These are phyloP conservation scores for Carterocephalus palaemon DNA, from an alignment of 2,888 invertebrate genomes.

Conservation along the genomic window DNA sequence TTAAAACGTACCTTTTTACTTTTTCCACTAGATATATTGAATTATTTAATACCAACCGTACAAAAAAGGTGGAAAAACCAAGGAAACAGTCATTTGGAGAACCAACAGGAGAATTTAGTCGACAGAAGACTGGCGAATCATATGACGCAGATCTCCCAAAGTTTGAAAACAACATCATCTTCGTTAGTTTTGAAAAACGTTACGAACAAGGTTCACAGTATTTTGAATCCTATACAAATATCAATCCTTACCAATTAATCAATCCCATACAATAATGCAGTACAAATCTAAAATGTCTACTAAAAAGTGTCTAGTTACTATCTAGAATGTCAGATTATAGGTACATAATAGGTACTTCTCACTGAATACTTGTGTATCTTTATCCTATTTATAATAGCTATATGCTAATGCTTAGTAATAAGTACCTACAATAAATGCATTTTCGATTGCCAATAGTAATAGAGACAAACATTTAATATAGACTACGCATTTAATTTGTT, in stretches of 20 bases:
- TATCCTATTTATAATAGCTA: too few species aligned
- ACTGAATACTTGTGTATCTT: too few species aligned
- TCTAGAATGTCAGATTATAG: too few species aligned
- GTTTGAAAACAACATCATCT: not conserved
- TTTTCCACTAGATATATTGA: slow-evolving; percentile 56
- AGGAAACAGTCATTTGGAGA: not conserved
- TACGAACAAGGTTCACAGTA: slow-evolving; percentile 6
- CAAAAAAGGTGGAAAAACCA: slow-evolving; percentile 34
- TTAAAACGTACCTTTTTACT: slow-evolving; percentile 36
- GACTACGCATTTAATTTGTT: too few species aligned
- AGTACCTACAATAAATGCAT: too few species aligned
- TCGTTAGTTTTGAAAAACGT: slow-evolving; percentile 16
- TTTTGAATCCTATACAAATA: too few species aligned
- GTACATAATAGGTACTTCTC: too few species aligned
- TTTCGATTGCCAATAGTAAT: not conserved
- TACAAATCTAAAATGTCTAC: too few species aligned
- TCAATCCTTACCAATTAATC: too few species aligned
- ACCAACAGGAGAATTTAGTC: not conserved
- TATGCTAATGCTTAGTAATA: too few species aligned
- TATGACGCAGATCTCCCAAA: not conserved
- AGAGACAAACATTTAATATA: not conserved
- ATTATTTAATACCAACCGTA: slow-evolving; percentile 49
- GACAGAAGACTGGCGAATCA: not conserved
- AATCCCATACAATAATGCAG: too few species aligned
- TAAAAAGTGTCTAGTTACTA: too few species aligned